phyloP scores from a whole-genome alignment of 2,888 invertebrate genomes.

The Corythucha ciliata region DNA sequence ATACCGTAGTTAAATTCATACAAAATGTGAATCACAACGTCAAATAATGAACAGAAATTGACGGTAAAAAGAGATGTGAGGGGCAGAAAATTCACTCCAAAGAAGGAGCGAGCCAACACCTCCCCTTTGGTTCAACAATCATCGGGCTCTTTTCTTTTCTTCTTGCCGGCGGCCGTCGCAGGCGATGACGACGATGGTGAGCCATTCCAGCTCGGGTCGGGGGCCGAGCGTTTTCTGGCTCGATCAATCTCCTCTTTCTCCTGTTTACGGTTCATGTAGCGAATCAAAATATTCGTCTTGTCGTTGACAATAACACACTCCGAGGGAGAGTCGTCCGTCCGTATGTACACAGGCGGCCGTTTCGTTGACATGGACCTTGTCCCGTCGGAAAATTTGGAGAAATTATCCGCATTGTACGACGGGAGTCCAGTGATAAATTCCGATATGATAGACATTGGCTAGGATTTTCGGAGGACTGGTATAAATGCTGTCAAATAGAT shows the following conservation, averaged over 20 bases:
- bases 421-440: slow-evolving; percentile 13
- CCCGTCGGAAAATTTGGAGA: slow-evolving; percentile 48
- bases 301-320: slow-evolving; percentile 95
- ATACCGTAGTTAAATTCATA: no score
- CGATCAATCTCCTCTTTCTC: slow-evolving; percentile 21
- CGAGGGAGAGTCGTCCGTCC: slow-evolving; percentile 84
- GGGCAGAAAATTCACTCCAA: no score
- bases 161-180: no score
- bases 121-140: no score
- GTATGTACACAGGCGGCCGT: slow-evolving; percentile 82
- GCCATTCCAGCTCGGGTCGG: not conserved
- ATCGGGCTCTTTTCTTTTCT: slow-evolving; percentile 11
- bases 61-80: no score
- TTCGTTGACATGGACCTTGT: slow-evolving; percentile 73
- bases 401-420: slow-evolving; percentile 10
- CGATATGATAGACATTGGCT: slow-evolving; percentile 7
- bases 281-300: slow-evolving; percentile 83
- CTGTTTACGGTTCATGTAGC: slow-evolving; percentile 62
- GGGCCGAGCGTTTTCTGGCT: slow-evolving; percentile 9
- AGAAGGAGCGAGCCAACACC: no score
- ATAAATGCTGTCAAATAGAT: no score
- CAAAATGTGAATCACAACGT: no score
- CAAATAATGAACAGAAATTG: no score
- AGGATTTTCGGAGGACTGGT: no score
- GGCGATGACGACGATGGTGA: not conserved